Base-by-base conservation (phyloP, 1,140 invertebrate species). In the Heliconius melpomene region DNA sequence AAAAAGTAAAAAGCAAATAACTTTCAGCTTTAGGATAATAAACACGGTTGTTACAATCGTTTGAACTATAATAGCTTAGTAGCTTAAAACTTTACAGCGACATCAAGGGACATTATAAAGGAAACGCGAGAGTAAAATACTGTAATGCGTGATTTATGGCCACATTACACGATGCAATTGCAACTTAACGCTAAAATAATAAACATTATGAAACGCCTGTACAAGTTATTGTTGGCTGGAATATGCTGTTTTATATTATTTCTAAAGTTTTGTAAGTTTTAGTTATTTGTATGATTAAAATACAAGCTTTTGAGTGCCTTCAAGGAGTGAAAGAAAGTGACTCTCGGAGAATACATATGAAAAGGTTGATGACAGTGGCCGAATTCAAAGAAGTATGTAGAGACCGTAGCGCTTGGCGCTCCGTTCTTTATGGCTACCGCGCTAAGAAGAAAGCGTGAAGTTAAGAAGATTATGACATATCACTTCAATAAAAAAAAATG, bases 101-200 rank as follows among this genome's bases (percentile, higher is more conserved):
- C 86, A 88, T 88, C 88, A 88, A 75, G 86, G 80, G 82, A 84
- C 79, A 80, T 86, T 83, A 88, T 85, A 75, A 82, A 88, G 86
- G 83, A 75, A 83, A 84, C 73, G 76, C 76, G 78, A 36, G 74
- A 76, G 81, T 87, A 87, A 87, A 88, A 85, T 85, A 82, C 80
- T 83, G 82, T 88, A 88, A 88, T 86, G 81, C 84, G 74, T 88
- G 84, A 88, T 87, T 88, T 90, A 90, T 84, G 82, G 54, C 50
- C 36, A 66, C 77, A 82, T 80, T 83, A 83, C 72, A 66, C 74
- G 40, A 73, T 52, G 70, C 74, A 72, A 66, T 72, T 66, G 60
- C 23, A 66, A 66, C 60, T 66, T 66, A 66, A 66, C 60, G 60
- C 60, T 66, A 66, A 26, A 66, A 66, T 66, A 66, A 66, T 66